Percentiles rank a stretch among this genome's conserved stretches.
These are phyloP conservation scores for Porites cylindrica DNA, from an alignment of 92 coral and sea anemone species.

Conservation along the genomic window DNA sequence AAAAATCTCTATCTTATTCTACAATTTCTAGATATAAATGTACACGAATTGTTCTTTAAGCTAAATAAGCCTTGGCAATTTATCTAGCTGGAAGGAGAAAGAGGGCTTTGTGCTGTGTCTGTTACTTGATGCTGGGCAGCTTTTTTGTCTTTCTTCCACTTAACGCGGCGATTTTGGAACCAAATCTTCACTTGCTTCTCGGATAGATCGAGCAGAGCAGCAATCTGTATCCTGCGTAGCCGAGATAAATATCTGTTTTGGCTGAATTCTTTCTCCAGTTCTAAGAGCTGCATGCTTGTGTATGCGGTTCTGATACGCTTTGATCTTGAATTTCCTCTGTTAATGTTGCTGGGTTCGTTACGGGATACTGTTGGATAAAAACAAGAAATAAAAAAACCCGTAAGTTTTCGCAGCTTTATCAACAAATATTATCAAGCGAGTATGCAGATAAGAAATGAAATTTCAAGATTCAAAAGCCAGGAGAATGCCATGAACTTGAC, in stretches of 20 bases:
- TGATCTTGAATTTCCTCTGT: slow-evolving; percentile 89
- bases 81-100: slow-evolving; percentile 75
- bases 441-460: slow-evolving; percentile 46
- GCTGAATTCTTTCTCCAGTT: slow-evolving; percentile 98
- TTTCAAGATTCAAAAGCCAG: slow-evolving; percentile 35
- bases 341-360: slow-evolving; percentile 77
- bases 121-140: slow-evolving; percentile 87
- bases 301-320: slow-evolving; percentile 97
- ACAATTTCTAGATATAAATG: slow-evolving; percentile 53
- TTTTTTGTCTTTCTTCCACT: slow-evolving; percentile 98
- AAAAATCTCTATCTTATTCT: slow-evolving; percentile 29
- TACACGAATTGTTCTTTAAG: slow-evolving; percentile 35
- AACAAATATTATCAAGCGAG: slow-evolving; percentile 8
- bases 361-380: slow-evolving; percentile 65
- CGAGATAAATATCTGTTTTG: slow-evolving; percentile 97
- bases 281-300: slow-evolving; percentile 95
- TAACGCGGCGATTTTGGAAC: slow-evolving; percentile 99
- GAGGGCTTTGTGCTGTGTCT: slow-evolving; percentile 68
- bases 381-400: slow-evolving; percentile 9
- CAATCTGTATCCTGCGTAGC: slow-evolving; percentile 95
- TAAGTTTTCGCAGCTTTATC: slow-evolving; percentile 16
- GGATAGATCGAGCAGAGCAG: slow-evolving; percentile 92
- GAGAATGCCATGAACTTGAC: not conserved
- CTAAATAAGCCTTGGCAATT: not conserved
- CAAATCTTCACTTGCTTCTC: slow-evolving; percentile 99